These are phyloP conservation scores for Cheilosia urbana DNA, from an alignment of 2,888 invertebrate species.

Conservation along the genomic window DNA sequence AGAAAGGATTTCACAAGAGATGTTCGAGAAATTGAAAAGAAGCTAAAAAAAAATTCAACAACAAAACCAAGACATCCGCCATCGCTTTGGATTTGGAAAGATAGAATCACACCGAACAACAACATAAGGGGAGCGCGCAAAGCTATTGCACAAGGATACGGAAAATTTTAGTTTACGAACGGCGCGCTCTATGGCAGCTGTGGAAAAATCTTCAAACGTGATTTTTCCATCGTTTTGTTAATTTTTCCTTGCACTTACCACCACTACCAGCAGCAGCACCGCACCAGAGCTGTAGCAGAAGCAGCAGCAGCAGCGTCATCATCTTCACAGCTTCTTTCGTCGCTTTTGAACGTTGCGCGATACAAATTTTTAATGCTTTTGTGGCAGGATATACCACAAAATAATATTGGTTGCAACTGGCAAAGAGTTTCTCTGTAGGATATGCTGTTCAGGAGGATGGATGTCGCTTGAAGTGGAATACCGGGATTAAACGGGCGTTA, in stretches of 20 bases:
- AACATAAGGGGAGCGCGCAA: constrained; percentile 1
- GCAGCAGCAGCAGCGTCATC: background rate
- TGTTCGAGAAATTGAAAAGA: constrained; percentile 16
- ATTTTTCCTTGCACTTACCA: constrained; percentile 45
- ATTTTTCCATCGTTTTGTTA: constrained; percentile 67
- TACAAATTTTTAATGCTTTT: constrained; percentile 68
- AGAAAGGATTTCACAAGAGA: constrained; percentile 57
- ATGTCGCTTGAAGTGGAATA: constrained; percentile 63
- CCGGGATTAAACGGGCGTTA: constrained; percentile 70
- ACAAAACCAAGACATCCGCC: constrained; percentile 39
- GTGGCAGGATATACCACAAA: constrained; percentile 43
- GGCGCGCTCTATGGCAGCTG: constrained; percentile 20
- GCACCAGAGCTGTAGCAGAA: background rate
- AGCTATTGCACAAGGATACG: constrained; percentile 6
- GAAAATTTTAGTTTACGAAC: constrained; percentile 38
- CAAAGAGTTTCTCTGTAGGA: constrained; percentile 31
- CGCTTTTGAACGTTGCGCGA: constrained; percentile 48
- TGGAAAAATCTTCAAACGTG: constrained; percentile 59
- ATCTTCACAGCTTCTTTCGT: constrained; percentile 28
- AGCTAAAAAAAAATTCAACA: constrained; percentile 13
- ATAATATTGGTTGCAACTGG: constrained; percentile 61
- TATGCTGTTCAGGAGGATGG: constrained; percentile 39
- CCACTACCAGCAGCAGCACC: background rate
- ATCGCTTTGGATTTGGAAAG: constrained; percentile 35
- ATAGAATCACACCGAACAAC: constrained; percentile 11